phyloP scores from a whole-genome alignment of 2,888 invertebrate genomes.

The Carcina quercana region DNA sequence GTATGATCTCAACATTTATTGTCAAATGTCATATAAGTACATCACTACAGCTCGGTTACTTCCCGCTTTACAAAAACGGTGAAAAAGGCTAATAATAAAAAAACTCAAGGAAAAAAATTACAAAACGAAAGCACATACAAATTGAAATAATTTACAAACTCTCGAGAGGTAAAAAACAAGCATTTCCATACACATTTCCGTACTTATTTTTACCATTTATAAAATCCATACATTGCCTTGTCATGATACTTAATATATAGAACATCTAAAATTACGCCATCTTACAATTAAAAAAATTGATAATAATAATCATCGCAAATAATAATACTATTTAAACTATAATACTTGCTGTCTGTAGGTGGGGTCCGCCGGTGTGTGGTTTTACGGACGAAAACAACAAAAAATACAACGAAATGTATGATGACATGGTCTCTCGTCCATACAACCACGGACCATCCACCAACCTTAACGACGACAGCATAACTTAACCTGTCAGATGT shows the following conservation, averaged over 20 bases:
- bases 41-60: slow-evolving; percentile 18
- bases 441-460: neutral
- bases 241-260: slow-evolving; percentile 65
- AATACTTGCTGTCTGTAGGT: slow-evolving; percentile 43
- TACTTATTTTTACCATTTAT: slow-evolving; percentile 15
- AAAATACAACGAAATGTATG: no score
- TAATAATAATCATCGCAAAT: slow-evolving; percentile 35
- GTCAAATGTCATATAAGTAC: slow-evolving; percentile 27
- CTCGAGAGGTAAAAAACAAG: slow-evolving; percentile 37
- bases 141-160: slow-evolving; percentile 47
- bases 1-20: slow-evolving; percentile 12
- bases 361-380: slow-evolving; percentile 19
- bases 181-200: slow-evolving; percentile 32
- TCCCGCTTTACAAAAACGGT: slow-evolving; percentile 26
- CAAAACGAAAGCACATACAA: slow-evolving; percentile 50
- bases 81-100: slow-evolving; percentile 31
- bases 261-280: slow-evolving; percentile 71
- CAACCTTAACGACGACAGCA: slow-evolving; percentile 15
- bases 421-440: no score
- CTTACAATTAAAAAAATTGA: slow-evolving; percentile 55
- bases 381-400: no score
- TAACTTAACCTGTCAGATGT: slow-evolving; percentile 40
- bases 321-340: slow-evolving; percentile 57
- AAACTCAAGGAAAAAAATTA: slow-evolving; percentile 33
- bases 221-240: slow-evolving; percentile 57